These are phyloP conservation scores for Laticauda colubrina DNA, from an alignment of 2,113 vertebrate species.

Conservation along the genomic window DNA sequence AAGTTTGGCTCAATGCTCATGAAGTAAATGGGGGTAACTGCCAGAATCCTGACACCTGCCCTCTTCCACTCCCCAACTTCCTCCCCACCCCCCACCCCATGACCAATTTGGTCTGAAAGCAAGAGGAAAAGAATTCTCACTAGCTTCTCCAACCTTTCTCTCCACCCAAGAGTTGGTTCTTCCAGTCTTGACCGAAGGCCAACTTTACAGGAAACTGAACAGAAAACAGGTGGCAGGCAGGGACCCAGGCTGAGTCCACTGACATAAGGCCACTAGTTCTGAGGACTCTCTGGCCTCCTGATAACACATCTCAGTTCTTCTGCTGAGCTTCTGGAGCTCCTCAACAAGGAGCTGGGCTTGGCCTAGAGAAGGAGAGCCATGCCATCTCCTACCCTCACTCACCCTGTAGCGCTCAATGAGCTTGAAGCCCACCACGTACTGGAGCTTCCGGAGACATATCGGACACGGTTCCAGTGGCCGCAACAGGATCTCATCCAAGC, in stretches of 20 bases:
- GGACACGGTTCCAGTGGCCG: conserved; percentile 73
- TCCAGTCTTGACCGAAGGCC: not conserved
- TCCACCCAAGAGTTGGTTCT: not conserved
- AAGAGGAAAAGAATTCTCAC: not conserved
- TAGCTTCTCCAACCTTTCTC: not conserved
- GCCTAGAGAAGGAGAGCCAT: not conserved
- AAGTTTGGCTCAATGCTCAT: too few species aligned
- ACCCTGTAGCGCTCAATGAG: conserved; percentile 75
- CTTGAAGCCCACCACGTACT: conserved; percentile 70
- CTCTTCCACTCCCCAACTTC: not conserved
- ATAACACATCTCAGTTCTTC: not conserved
- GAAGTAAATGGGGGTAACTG: too few species aligned
- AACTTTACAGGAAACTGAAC: not conserved
- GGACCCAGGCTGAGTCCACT: not conserved
- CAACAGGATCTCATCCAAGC: conserved; percentile 67
- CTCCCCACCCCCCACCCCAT: not conserved
- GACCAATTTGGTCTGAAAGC: not conserved
- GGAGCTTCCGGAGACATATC: conserved; percentile 74
- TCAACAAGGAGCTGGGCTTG: not conserved
- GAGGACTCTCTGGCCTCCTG: too few species aligned
- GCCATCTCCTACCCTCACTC: conserved; percentile 16
- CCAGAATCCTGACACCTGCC: not conserved
- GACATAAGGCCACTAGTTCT: not conserved
- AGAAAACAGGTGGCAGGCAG: not conserved
- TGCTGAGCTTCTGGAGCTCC: not conserved